Evolutionary conservation across 1,140 invertebrate species (phyloP), one percentile per base, ranked within the genome.

Genomic region (Neuroterus valhalla): DNA sequence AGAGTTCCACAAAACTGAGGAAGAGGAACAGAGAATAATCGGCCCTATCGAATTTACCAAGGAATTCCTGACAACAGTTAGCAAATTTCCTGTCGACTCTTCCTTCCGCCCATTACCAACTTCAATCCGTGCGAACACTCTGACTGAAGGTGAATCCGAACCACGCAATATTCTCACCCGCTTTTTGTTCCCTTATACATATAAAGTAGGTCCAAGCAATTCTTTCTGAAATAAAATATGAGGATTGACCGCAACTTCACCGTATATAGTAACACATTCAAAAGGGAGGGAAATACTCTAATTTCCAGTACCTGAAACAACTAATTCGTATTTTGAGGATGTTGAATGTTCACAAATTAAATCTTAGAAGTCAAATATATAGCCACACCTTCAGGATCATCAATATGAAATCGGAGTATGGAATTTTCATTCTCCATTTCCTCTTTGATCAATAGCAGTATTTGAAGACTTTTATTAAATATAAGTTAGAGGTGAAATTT

Each of bases 121-220:
- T 31, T 62, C 14, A 38, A 62, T 62, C 23, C 55, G 26, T 62
- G 55, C 55, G 55, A 38, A 26, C 14, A 15, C 55, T 38, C n/a
- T 62, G 31, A 62, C n/a, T 62, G 31, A 62, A 62, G 23, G 55
- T 31, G 55, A 62, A 62, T 62, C 31, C 55, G 55, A 14, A 62
- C 31, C 55, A 62, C 14, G 55, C 55, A 62, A 62, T 62, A 38
- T 62, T 62, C 55, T 62, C 55, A 62, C 55, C 55, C 14, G 23
- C 55, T 62, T 62, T 31, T 62, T 62, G 23, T 62, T 62, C 23
- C 6, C 31, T 62, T 0, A 19, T 19, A 10, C 48, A 14, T 11
- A 11, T 46, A 48, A 26, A 62, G 31, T 8, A 38, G 10, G 1
- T 38, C 55, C n/a, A 38, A 62, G 55, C 31, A 31, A 17, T 62